Evolutionary conservation across 2,888 invertebrate genomes (phyloP).

Genomic region (Gastracanthus pulcherrimus): DNA sequence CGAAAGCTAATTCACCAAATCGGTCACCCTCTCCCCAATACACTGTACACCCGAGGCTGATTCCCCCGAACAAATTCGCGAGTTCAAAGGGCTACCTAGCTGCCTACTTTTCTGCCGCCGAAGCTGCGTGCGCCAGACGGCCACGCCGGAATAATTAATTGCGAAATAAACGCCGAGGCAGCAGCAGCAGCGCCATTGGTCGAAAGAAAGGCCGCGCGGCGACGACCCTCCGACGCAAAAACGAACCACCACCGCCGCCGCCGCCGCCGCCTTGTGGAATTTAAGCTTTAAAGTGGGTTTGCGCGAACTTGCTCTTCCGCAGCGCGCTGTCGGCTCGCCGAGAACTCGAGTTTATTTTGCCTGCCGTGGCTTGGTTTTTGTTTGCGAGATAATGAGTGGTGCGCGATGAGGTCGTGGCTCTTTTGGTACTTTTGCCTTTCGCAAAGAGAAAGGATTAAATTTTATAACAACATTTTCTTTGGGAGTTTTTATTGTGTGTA

Average conservation of each 20-base stretch:
- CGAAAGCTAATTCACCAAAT: not conserved
- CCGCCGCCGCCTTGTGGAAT: not conserved
- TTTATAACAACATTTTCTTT: no score
- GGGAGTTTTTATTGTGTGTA: not conserved
- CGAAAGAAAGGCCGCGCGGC: not conserved
- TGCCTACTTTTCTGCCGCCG: not conserved
- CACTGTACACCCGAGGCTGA: no score
- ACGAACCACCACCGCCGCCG: not conserved
- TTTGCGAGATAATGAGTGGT: not conserved
- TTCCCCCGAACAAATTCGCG: no score
- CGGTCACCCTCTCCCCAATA: not conserved
- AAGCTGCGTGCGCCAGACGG: not conserved
- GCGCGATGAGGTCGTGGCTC: no score
- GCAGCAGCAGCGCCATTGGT: no score
- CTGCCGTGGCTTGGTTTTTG: not conserved
- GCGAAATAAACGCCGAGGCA: conserved; percentile 12
- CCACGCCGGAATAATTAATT: conserved; percentile 3
- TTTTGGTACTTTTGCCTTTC: no score
- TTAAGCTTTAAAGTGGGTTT: not conserved
- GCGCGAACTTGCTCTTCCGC: not conserved
- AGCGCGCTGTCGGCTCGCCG: no score
- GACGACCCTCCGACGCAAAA: no score
- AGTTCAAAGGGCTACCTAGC: no score
- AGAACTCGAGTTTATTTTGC: not conserved
- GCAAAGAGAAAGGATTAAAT: no score